Conservation (phyloP, 1,140 invertebrate species). For the Brachionus manjavacas region DNA sequence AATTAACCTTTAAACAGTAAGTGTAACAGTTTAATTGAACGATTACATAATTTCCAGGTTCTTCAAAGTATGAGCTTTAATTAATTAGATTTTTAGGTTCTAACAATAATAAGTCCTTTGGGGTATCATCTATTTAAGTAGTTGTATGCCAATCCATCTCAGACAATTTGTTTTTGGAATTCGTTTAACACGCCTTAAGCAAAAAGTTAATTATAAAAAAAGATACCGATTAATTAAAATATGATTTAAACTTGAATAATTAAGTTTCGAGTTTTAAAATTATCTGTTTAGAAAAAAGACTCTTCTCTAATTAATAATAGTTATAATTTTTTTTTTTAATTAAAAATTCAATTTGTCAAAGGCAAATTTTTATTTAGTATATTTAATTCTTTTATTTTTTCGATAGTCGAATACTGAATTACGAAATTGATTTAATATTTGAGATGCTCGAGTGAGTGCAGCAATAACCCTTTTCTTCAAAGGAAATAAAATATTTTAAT, state of each 20-base stretch:
- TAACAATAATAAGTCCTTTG: too few species aligned
- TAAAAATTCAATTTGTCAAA: neutral
- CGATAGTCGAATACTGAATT: neutral
- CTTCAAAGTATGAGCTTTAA: too few species aligned
- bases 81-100: too few species aligned
- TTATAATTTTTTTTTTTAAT: too few species aligned
- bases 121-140: too few species aligned
- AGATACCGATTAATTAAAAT: neutral
- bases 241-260: neutral
- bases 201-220: neutral
- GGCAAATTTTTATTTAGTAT: neutral
- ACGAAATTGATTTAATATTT: neutral
- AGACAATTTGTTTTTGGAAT: too few species aligned
- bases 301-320: too few species aligned
- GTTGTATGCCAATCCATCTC: too few species aligned
- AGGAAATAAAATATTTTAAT: neutral
- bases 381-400: neutral
- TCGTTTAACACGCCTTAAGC: neutral
- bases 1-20: too few species aligned
- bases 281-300: too few species aligned
- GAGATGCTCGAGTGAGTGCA: neutral
- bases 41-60: too few species aligned
- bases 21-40: too few species aligned
- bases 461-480: neutral
- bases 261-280: neutral